Base-by-base conservation (phyloP, 2,113 vertebrate genomes). In the Cottus gobio region DNA sequence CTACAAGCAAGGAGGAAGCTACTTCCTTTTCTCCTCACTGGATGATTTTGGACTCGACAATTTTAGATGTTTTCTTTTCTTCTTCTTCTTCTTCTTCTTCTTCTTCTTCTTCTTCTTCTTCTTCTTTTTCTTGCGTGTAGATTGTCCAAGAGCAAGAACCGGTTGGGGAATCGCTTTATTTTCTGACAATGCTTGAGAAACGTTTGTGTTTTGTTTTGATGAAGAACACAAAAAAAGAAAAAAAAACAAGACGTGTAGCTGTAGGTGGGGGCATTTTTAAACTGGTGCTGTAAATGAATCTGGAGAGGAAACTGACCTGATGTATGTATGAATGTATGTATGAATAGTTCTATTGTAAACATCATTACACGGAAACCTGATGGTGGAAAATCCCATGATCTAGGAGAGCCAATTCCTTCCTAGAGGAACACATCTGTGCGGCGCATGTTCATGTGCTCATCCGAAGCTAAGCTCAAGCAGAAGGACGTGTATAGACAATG, bases 351-450 rank as follows among this genome's bases (percentile, higher is more conserved):
- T 94, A 94, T 93, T 94, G 92, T 97, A 96, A 97, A 96, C 97
- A 97, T 96, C 97, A 96, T 95, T 97, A 97, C 97, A 97, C 96
- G 97, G 96, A 96, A 97, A 97, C 96, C 96, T 94, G 94, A 96
- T 94, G 95, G 97, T 97, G 97, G 95, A 94, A 57, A 96, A 93
- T 96, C 96, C 96, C 95, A 95, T 91, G 79, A 82, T 91, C 91
- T 90, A 87, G 84, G 86, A 93, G 82, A 85, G 79, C 79, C 85
- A 85, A 75, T 85, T 85, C 28, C 74, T 75, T 85, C 84, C 79
- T 82, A 50, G 68, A 88, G 83, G 81, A 90, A 88, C 71, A 82
- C 70, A 83, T 91, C 85, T 88, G 90, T 92, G 85, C 85, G 64
- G 85, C 77, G 90, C 85, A 91, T 86, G 89, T 76, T 87, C 78